Conservation (phyloP, 2,113 vertebrate genomes). For the Phyllopteryx taeniolatus region DNA sequence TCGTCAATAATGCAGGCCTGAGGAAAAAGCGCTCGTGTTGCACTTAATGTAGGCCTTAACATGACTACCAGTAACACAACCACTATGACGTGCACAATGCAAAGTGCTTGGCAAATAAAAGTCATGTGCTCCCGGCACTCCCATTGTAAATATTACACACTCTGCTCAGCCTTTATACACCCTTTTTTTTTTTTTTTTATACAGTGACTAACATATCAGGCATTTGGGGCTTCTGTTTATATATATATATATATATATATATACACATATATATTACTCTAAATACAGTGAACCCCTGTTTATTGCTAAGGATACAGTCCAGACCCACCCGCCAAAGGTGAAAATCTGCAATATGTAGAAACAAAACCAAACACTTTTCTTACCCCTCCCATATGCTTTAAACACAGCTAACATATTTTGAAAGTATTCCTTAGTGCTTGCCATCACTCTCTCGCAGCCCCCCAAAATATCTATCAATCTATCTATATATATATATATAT, state of each 20-base stretch:
- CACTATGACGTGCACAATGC: constrained; percentile 33
- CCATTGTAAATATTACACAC: constrained; percentile 63
- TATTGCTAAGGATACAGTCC: neutral
- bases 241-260: constrained; percentile 20
- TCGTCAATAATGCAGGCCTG: constrained; percentile 55
- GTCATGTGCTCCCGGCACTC: constrained; percentile 62
- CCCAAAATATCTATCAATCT: no score
- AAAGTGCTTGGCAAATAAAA: constrained; percentile 45
- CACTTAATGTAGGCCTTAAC: constrained; percentile 11
- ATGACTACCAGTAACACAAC: neutral
- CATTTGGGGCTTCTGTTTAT: constrained; percentile 21
- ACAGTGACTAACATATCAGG: constrained; percentile 30
- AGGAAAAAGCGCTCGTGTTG: constrained; percentile 49
- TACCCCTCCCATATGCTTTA: no score
- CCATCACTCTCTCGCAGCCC: no score
- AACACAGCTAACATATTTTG: no score
- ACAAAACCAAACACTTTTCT: no score
- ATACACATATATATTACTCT: constrained; percentile 10
- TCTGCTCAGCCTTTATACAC: constrained; percentile 30
- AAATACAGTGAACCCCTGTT: neutral
- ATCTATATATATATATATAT: no score
- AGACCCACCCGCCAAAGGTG: no score
- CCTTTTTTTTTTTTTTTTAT: constrained; percentile 10
- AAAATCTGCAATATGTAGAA: no score
- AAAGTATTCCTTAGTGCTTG: no score